Evolutionary conservation across 2,113 vertebrate species (phyloP).

Genomic region (Cynoglossus semilaevis): DNA sequence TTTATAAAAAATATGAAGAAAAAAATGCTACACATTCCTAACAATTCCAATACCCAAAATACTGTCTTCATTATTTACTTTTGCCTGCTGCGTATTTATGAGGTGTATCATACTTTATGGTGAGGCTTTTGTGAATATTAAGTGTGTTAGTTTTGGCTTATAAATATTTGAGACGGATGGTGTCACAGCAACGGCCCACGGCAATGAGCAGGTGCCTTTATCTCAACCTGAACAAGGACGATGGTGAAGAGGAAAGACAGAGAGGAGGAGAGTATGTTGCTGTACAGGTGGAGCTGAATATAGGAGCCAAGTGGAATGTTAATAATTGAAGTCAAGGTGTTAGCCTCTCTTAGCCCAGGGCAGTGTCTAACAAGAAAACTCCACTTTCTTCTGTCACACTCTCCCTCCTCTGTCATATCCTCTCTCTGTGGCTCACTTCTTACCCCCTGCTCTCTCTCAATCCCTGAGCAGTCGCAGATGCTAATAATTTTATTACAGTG

Average conservation of each 20-base stretch:
- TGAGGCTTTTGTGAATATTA: slow-evolving; percentile 2
- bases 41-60: no score
- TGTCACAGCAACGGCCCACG: slow-evolving; percentile 7
- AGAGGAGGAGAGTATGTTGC: slow-evolving; percentile 3
- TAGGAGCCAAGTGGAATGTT: slow-evolving; percentile 48
- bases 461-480: slow-evolving; percentile 5
- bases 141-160: slow-evolving; percentile 13
- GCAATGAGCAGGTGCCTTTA: slow-evolving; percentile 12
- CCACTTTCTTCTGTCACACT: slow-evolving; percentile 11
- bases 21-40: no score
- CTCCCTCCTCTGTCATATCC: neutral
- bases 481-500: slow-evolving; percentile 28
- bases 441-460: neutral
- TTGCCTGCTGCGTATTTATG: slow-evolving; percentile 23
- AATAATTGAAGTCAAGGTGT: slow-evolving; percentile 63
- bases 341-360: slow-evolving; percentile 48
- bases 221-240: neutral
- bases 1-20: no score
- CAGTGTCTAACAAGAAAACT: slow-evolving; percentile 34
- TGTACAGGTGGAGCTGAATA: slow-evolving; percentile 25
- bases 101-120: neutral
- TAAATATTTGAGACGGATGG: slow-evolving; percentile 19
- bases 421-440: slow-evolving; percentile 5
- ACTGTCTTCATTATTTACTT: no score
- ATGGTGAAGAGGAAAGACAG: slow-evolving; percentile 18